Evolutionary conservation across 2,113 vertebrate species (phyloP), one percentile per base, ranked within the genome.

Genomic region (Nerophis lumbriciformis): DNA sequence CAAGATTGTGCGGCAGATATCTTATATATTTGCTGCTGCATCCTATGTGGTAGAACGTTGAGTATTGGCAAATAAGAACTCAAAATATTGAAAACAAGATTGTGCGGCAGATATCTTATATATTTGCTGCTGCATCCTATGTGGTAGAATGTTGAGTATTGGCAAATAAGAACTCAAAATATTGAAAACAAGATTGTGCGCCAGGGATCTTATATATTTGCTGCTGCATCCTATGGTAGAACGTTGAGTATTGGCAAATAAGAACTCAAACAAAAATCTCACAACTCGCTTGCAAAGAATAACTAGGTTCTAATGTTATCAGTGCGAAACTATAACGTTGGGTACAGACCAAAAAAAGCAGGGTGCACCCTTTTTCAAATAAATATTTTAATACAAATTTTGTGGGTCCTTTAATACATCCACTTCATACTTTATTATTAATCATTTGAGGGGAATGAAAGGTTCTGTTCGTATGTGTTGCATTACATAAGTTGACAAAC

Each of bases 1-100:
- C 21, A 77, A 76, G 69, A 66, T 66, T 56, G 19, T 63, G 57
- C 8, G 6, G 55, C 45, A 52, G 76, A 77, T 80, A 79, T 51
- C 53, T 65, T 28, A 69, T 63, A 68, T n/a, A 19, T 19, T 19
- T 19, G 19, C 19, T 19, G 19, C 19, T 19, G 19, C 19, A 19
- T 19, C 19, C 19, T 19, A 19, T 19, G 19, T 44, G 3, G 60
- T 53, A 61, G 58, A 61, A 64, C 7, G 14, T 53, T 44, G 50
- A 53, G 59, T 49, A 35, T 39, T 37, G 59, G 14, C 56, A 49
- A 49, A n/a, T n/a, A n/a, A n/a, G 5, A 16, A 8, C 1, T 6
- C 6, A 15, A 48, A 6, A 19, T 19, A 19, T 19, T 19, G 19
- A 19, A 19, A 19, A 19, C 19, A 19, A 19, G 19, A 19, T 19